These are phyloP conservation scores for Caenorhabditis briggsae DNA, from an alignment of 1,140 invertebrate species.

Conservation along the genomic window DNA sequence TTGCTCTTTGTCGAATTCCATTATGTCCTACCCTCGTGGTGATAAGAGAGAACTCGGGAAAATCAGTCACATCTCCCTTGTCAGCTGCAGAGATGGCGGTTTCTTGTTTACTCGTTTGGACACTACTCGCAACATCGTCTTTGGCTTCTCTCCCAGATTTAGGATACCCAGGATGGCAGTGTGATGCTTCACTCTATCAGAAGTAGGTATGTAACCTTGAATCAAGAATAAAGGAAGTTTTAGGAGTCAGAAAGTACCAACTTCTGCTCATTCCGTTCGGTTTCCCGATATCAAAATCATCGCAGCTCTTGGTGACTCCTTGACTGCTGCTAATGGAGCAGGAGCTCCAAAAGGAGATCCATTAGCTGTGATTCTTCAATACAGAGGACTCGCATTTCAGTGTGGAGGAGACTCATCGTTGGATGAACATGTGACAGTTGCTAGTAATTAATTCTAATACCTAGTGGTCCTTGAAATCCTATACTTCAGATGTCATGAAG, in stretches of 20 bases:
- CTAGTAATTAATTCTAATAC: slow-evolving; percentile 81
- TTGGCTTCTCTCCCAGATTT: slow-evolving; percentile 48
- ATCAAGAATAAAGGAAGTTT: no score
- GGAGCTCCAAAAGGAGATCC: slow-evolving; percentile 82
- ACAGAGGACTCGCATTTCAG: slow-evolving; percentile 86
- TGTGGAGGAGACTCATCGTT: slow-evolving; percentile 83
- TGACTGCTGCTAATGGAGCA: slow-evolving; percentile 85
- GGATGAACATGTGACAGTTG: slow-evolving; percentile 85
- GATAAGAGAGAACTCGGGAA: neutral
- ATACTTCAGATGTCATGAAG: slow-evolving; percentile 76
- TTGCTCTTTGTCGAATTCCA: neutral
- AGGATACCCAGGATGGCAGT: slow-evolving; percentile 58
- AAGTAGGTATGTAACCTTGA: no score
- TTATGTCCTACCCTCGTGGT: neutral
- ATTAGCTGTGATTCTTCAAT: slow-evolving; percentile 84
- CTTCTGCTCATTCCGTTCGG: slow-evolving; percentile 81
- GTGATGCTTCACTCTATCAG: slow-evolving; percentile 45
- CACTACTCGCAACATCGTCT: neutral
- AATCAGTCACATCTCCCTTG: neutral
- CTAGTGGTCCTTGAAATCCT: neutral
- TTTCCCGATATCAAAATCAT: slow-evolving; percentile 86
- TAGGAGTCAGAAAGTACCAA: slow-evolving; percentile 76
- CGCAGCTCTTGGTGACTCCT: slow-evolving; percentile 85
- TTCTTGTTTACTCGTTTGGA: neutral
- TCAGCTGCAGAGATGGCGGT: neutral